phyloP scores from a whole-genome alignment of 2,797 vertebrate species.

The Halcyon badia region DNA sequence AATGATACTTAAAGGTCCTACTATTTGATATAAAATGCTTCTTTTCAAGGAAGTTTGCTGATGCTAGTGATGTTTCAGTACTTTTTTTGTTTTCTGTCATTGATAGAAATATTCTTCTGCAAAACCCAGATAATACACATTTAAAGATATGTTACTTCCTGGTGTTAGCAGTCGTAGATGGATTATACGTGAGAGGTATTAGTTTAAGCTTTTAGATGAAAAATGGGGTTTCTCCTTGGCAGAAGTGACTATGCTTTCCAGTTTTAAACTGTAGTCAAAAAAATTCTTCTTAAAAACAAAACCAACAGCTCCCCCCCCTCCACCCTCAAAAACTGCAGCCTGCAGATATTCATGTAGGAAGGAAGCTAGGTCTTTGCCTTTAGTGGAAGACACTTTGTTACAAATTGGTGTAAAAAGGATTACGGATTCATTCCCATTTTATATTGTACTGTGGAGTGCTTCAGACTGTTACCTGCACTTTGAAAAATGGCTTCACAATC shows the following conservation, averaged over 20 bases:
- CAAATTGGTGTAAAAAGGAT: background rate
- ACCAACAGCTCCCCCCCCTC: background rate
- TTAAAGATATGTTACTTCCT: background rate
- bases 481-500: background rate
- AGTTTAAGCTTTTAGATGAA: background rate
- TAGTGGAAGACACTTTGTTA: background rate
- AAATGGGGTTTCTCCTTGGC: background rate
- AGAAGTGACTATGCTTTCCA: background rate
- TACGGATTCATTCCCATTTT: background rate
- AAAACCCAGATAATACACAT: background rate
- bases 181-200: background rate
- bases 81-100: background rate
- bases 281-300: background rate
- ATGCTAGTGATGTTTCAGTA: background rate
- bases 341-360: background rate
- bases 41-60: background rate
- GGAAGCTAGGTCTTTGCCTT: background rate
- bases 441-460: background rate
- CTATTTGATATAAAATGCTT: background rate
- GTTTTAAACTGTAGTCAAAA: background rate
- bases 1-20: background rate
- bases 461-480: background rate
- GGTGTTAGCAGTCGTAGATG: background rate
- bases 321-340: background rate
- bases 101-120: background rate